Conservation (phyloP, 2,113 vertebrate genomes). For the Zosterops lateralis region DNA sequence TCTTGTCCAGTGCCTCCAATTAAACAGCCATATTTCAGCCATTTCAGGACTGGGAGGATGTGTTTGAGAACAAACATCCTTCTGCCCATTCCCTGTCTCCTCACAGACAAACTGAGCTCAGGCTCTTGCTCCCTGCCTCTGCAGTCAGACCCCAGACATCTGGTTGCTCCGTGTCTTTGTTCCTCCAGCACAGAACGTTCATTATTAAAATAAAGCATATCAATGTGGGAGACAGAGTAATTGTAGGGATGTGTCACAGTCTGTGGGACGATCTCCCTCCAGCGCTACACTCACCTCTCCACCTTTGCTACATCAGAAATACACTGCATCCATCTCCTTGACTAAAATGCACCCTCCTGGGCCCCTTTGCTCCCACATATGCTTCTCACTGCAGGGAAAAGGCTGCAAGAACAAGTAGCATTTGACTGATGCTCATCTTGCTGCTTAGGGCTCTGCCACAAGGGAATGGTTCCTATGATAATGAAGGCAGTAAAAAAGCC, state of each 20-base stretch:
- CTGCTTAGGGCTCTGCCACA: constrained; percentile 5
- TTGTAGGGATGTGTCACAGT: constrained; percentile 6
- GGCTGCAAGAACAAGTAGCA: neutral
- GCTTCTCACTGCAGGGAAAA: neutral
- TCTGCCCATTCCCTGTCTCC: neutral
- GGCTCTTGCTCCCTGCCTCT: neutral
- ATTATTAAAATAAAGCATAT: neutral
- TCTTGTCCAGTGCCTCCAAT: neutral
- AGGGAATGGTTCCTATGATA: constrained; percentile 23
- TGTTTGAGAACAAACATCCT: neutral
- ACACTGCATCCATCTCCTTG: neutral
- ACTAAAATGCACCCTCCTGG: constrained; percentile 6
- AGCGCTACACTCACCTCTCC: neutral
- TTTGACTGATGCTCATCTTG: constrained; percentile 23
- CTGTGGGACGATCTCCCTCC: neutral
- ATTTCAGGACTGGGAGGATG: neutral
- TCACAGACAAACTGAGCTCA: neutral
- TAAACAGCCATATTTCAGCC: neutral
- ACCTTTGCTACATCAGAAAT: constrained; percentile 15
- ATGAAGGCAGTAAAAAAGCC: constrained; percentile 14
- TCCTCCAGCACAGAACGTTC: neutral
- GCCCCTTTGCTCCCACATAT: neutral
- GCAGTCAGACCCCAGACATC: neutral
- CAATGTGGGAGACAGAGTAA: neutral
- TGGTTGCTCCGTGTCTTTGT: neutral